Base-by-base conservation (phyloP, 2,113 vertebrate genomes). In the Coracopsis vasa region DNA sequence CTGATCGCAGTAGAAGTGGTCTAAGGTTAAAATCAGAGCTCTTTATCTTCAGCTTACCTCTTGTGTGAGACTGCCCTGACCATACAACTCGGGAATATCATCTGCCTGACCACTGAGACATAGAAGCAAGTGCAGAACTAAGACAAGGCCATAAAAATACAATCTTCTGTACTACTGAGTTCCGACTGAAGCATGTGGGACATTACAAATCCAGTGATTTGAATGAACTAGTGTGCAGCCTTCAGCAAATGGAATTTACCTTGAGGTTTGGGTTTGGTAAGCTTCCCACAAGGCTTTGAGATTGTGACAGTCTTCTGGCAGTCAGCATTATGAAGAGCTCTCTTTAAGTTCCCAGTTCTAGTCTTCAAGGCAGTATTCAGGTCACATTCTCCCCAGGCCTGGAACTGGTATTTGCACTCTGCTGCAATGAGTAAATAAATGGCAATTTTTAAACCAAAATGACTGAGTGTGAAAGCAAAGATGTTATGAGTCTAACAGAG, bases 361-460 rank as follows among this genome's bases (percentile, higher is more conserved):
- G 98, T 99, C 98, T 99, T 99, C 98, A 99, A 86, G 51, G 99
- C 99, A 0, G 99, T 99, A 21, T 98, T 98, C 96, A 98, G 96
- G 80, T 99, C 99, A n/a, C 99, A 99, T 95, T 99, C 99, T 66
- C 99, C 99, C 99, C 99, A 99, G 7, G 98, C 98, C 97, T 99
- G 98, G 97, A 99, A 99, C 67, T 99, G 98, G 89, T 99, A 99
- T 95, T 99, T 99, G 97, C 99, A 99, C 82, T 99, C 99, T 4
- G 99, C 99, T 99, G 88, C 24, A 89, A 83, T 3, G 9, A 92
- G 88, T 65, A 42, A 47, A 64, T n/a, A 66, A 47, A 65, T 15
- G 29, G 39, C 75, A 23, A 58, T 81, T 47, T 56, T 65, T 66
- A 86, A 86, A 78, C 24, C 29, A 75, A 39, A 58, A 29, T 50